Evolutionary conservation across 1,140 invertebrate species (phyloP).

Genomic region (Onthophagus taurus): DNA sequence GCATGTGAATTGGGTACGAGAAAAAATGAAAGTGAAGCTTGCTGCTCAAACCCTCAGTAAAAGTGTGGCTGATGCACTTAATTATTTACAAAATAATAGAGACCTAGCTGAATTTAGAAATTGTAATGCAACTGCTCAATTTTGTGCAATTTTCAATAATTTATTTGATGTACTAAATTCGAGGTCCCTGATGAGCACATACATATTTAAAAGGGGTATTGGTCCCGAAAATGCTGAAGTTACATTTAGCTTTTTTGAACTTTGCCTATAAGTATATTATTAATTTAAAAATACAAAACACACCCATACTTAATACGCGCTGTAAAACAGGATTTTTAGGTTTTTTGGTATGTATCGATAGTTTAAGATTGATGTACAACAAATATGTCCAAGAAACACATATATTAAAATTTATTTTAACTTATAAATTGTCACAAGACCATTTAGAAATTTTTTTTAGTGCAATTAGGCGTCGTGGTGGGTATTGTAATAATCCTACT

Average conservation of each 20-base stretch:
- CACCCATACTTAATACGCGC: constrained; percentile 11
- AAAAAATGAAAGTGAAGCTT: constrained; percentile 31
- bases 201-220: constrained; percentile 17
- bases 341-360: constrained; percentile 25
- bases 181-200: constrained; percentile 17
- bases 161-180: constrained; percentile 31
- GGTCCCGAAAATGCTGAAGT: constrained; percentile 14
- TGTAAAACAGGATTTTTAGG: constrained; percentile 29
- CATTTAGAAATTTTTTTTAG: constrained; percentile 21
- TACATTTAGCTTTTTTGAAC: constrained; percentile 16
- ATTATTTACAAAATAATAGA: constrained; percentile 13
- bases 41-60: constrained; percentile 27
- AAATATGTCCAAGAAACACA: constrained; percentile 5
- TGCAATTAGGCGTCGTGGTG: constrained; percentile 14
- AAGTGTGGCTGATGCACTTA: constrained; percentile 24
- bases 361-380: constrained; percentile 25
- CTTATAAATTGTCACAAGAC: constrained; percentile 18
- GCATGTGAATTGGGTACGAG: constrained; percentile 23
- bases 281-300: constrained; percentile 15
- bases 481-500: constrained; percentile 21
- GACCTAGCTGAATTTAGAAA: constrained; percentile 21
- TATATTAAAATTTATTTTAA: constrained; percentile 12
- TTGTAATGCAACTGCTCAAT: constrained; percentile 21
- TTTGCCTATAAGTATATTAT: constrained; percentile 17
- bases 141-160: constrained; percentile 27